Conservation (phyloP, 1,140 invertebrate species). For the Metaphire vulgaris region DNA sequence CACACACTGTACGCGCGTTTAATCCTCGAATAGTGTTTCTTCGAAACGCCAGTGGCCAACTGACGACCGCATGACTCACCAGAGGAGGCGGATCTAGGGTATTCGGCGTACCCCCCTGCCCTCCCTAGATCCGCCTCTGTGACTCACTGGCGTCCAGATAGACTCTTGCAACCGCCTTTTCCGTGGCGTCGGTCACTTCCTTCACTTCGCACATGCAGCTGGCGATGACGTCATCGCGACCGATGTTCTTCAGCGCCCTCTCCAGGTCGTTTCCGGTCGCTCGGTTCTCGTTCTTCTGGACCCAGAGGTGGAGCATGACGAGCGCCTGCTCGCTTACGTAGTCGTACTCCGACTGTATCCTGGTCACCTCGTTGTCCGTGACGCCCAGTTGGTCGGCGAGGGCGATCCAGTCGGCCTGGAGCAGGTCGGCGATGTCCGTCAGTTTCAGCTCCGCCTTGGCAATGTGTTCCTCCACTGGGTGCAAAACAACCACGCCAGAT, state of each 20-base stretch:
- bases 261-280: slow-evolving; percentile 68
- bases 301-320: slow-evolving; percentile 16
- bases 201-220: slow-evolving; percentile 79
- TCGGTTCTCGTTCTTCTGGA: slow-evolving; percentile 30
- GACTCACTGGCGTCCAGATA: slow-evolving; percentile 2
- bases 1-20: too few species aligned
- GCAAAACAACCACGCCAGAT: background rate
- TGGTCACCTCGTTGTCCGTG: slow-evolving; percentile 71
- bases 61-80: too few species aligned
- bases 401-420: slow-evolving; percentile 85
- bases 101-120: too few species aligned
- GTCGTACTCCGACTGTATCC: slow-evolving; percentile 77
- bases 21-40: too few species aligned
- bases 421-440: slow-evolving; percentile 80
- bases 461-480: slow-evolving; percentile 19
- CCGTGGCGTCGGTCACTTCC: slow-evolving; percentile 69
- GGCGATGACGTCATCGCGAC: slow-evolving; percentile 77
- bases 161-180: slow-evolving; percentile 48
- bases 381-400: slow-evolving; percentile 72
- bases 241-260: slow-evolving; percentile 73
- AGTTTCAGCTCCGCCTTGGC: slow-evolving; percentile 70
- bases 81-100: too few species aligned
- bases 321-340: slow-evolving; percentile 66
- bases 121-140: too few species aligned
- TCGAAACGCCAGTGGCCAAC: too few species aligned